Evolutionary conservation across 2,113 vertebrate genomes (phyloP), one percentile per base, ranked within the genome.

Genomic region (Triplophysa tibetana): DNA sequence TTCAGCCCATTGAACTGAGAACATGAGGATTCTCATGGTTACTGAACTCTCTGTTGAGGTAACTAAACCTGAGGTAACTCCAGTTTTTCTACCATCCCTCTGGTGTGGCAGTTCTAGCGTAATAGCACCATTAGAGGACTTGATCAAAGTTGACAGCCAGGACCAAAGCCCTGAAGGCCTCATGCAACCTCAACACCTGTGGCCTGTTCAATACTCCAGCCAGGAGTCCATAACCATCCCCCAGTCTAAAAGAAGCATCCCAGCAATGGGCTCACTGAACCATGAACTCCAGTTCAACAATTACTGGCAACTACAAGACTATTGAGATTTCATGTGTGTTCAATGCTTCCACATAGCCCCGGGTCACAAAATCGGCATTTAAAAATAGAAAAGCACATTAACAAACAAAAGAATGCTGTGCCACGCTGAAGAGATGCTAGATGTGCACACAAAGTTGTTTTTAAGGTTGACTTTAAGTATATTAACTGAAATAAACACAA

Each of bases 161-260:
- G 50, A 43, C 60, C 29, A 16, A 66, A 65, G 63, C 70, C 70
- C 70, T 14, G 60, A 29, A 73, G 70, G 19, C 70, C 62, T 58
- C 48, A 14, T 64, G 26, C 21, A 60, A 43, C 70, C 38, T 58
- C 50, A 75, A 60, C 79, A 85, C 77, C 83, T 82, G 80, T 77
- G 80, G 67, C 77, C 73, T 52, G 67, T 62, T 76, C 77, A 70
- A 33, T 52, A 66, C 45, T 33, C 16, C 68, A 54, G 41, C 75
- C 23, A 38, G 17, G 48, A 65, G 68, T 72, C 33, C 67, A 54
- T 45, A 70, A 70, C 66, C 17, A 72, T 77, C 62, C 38, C 78
- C 78, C 63, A 77, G 75, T 6, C 43, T 77, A 62, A 14, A 29
- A 65, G 43, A 70, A 8, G 2, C 23, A 17, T 72, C 81, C 75